Base-by-base conservation (phyloP, 2,888 invertebrate genomes). In the Drosophila mimica region DNA sequence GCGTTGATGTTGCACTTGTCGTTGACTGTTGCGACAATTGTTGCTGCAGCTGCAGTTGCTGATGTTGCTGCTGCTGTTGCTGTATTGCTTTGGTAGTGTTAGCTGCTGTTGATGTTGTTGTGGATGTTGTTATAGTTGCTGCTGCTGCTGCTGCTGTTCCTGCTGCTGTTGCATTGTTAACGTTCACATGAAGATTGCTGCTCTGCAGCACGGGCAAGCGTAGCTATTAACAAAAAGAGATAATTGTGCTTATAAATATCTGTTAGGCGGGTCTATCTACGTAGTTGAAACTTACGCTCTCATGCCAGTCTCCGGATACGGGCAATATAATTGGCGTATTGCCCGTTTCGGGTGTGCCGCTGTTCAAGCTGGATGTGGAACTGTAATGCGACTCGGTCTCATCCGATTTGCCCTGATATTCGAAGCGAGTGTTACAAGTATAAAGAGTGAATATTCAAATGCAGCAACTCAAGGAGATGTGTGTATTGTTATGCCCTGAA, bases 341-440 rank as follows among this genome's bases (percentile, higher is more conserved):
- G 2, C 89, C 89, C 31, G 79, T 56, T 76, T 94, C 94, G 15
- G 94, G 94, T 3, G 94, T 93, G 57, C 94, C 92, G 74, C 95
- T 95, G 83, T 94, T 95, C 46, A 95, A 91, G 66, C 95, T 95
- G 3, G 95, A 95, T 7, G 94, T 94, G 6, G 96, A 96, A 83
- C 95, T 95, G 83, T 95, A 95, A 66, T 95, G 94, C 70, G 95
- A 95, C 72, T 94, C 94, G 8, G 88, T 77, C 53, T 93, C 92
- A 74, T 92, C 92, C 20, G 91, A 62, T 83, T 93, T 93, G 65
- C 92, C 83, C 83, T 92, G 69, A 76, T 76, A 65, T 15, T 46
- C 7, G 4, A 31, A 48, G 20, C 0, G 4, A 9, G 13, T 53
- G 51, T 34, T 25, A 11, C 3, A 15, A 20, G 25, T 46, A 25